Evolutionary conservation across 2,113 vertebrate species (phyloP).

Genomic region (Lichenostomus cassidix): DNA sequence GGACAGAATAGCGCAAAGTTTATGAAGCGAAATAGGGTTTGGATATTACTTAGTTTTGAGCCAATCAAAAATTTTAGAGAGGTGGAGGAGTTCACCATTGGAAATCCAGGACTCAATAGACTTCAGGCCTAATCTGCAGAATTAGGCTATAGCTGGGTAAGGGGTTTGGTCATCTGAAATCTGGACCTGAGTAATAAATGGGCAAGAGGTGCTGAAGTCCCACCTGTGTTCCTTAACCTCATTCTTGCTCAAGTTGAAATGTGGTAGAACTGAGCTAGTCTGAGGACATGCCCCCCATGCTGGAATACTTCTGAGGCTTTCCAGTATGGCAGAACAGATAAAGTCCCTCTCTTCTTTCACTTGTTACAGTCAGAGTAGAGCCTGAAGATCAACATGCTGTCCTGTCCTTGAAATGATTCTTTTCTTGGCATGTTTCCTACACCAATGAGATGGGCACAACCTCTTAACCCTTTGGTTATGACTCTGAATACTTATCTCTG

Average conservation of each 20-base stretch:
- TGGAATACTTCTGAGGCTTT: background rate
- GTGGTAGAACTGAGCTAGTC: background rate
- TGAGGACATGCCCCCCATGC: accelerated
- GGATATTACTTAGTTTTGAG: background rate
- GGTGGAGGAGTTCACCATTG: background rate
- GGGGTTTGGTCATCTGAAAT: background rate
- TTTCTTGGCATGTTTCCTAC: background rate
- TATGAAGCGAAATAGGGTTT: background rate
- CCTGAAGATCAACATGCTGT: background rate
- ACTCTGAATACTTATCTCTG: constrained; percentile 39
- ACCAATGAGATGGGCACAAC: background rate
- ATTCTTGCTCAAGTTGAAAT: background rate
- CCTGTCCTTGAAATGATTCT: background rate
- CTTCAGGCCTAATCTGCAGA: background rate
- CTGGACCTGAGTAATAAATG: background rate
- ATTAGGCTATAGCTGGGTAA: background rate
- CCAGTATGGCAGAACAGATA: background rate
- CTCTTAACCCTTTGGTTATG: constrained; percentile 45
- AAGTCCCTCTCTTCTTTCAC: background rate
- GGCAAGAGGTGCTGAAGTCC: background rate
- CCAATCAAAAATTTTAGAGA: background rate
- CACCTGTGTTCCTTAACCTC: background rate
- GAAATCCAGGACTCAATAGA: background rate
- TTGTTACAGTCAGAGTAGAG: background rate
- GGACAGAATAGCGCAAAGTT: background rate